These are phyloP conservation scores for Globodera rostochiensis DNA, from an alignment of 1,140 invertebrate genomes.

Conservation along the genomic window DNA sequence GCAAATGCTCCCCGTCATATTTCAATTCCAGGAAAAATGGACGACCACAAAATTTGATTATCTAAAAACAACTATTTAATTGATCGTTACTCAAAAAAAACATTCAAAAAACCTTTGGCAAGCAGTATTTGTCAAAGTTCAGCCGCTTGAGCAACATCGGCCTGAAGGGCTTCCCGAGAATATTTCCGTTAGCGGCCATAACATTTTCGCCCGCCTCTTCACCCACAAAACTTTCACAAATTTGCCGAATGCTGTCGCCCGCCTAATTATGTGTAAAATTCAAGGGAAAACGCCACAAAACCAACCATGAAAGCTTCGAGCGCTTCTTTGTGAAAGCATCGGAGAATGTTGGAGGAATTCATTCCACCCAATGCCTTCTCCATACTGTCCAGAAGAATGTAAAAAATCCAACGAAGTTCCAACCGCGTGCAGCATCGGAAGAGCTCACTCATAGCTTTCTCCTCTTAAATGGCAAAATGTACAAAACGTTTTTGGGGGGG, in stretches of 20 bases:
- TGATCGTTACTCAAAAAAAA: background rate
- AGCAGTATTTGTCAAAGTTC: conserved; percentile 36
- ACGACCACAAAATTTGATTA: conserved; percentile 49
- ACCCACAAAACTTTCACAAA: conserved; percentile 34
- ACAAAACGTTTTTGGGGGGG: no score
- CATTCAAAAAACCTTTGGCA: conserved; percentile 40
- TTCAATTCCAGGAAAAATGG: conserved; percentile 52
- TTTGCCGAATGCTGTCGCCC: conserved; percentile 23
- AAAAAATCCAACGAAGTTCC: conserved; percentile 40
- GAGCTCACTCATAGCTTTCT: conserved; percentile 7
- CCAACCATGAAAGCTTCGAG: conserved; percentile 33
- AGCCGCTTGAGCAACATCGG: conserved; percentile 53
- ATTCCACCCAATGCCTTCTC: conserved; percentile 37
- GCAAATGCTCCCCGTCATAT: conserved; percentile 52
- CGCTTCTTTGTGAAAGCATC: conserved; percentile 34
- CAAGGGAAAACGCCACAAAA: conserved; percentile 4
- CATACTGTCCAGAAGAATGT: conserved; percentile 43
- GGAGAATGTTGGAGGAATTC: conserved; percentile 22
- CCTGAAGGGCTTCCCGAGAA: conserved; percentile 45
- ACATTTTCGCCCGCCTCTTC: conserved; percentile 27
- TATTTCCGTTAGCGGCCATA: conserved; percentile 9
- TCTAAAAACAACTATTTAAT: conserved; percentile 34
- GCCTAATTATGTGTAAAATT: conserved; percentile 16
- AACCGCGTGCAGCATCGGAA: conserved; percentile 29
- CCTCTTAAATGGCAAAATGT: conserved; percentile 12